phyloP scores from a whole-genome alignment of 2,797 vertebrate genomes.

The Nasua narica region DNA sequence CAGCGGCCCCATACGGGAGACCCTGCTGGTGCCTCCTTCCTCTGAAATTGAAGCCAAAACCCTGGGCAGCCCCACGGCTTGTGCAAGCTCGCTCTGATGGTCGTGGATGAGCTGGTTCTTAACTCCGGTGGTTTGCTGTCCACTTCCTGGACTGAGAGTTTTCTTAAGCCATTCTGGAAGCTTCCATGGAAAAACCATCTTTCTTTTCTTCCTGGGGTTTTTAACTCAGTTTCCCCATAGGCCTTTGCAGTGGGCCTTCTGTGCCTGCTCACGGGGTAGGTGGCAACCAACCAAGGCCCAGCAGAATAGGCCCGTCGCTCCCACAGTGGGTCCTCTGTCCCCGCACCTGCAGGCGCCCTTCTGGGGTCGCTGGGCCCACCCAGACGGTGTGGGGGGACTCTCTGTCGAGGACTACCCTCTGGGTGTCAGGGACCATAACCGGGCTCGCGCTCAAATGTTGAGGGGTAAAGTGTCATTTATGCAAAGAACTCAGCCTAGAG shows the following conservation, averaged over 20 bases:
- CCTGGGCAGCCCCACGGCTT: rapidly evolving
- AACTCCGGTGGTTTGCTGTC: not conserved
- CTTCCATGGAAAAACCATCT: not conserved
- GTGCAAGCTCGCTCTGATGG: not conserved
- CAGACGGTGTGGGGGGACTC: too few species aligned
- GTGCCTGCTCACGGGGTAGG: not conserved
- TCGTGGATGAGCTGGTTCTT: rapidly evolving
- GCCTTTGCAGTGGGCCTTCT: not conserved
- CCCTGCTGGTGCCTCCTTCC: not conserved
- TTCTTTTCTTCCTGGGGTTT: not conserved
- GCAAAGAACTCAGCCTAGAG: not conserved
- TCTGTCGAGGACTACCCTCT: not conserved
- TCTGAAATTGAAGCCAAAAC: rapidly evolving
- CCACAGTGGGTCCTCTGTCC: not conserved
- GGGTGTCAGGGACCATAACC: too few species aligned
- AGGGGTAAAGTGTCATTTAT: not conserved
- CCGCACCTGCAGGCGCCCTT: not conserved
- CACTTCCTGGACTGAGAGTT: not conserved
- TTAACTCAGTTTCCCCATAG: not conserved
- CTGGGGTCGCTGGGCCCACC: not conserved
- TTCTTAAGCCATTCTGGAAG: not conserved
- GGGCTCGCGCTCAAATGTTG: not conserved
- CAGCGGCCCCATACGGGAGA: not conserved
- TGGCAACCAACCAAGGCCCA: not conserved
- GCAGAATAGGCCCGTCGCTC: not conserved